phyloP scores from a whole-genome alignment of 2,113 vertebrate genomes.

The Rynchops niger region DNA sequence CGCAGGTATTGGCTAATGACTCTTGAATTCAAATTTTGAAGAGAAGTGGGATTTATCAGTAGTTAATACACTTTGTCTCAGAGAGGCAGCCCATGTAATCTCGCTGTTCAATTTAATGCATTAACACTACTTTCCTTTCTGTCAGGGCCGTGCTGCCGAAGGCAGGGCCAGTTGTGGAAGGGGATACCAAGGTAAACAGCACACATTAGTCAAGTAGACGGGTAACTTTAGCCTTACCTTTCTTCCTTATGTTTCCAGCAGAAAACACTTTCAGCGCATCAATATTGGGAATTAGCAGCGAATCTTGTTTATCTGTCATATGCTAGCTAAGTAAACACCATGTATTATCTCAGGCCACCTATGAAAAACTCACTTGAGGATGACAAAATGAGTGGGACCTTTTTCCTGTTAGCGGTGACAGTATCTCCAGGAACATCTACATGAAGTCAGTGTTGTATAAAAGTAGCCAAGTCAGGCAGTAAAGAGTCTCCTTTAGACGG shows the following conservation, averaged over 20 bases:
- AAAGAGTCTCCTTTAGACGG: neutral
- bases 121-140: neutral
- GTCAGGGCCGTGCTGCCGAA: neutral
- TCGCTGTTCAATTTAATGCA: neutral
- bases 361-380: neutral
- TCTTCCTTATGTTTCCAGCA: neutral
- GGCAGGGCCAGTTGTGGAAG: neutral
- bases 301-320: neutral
- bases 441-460: neutral
- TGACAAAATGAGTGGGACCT: neutral
- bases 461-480: accelerated
- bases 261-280: neutral
- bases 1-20: neutral
- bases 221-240: neutral
- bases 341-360: neutral
- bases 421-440: neutral
- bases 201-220: neutral
- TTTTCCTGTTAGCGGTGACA: neutral
- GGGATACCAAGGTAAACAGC: neutral
- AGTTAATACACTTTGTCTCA: neutral
- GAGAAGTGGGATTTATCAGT: neutral
- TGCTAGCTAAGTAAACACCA: neutral
- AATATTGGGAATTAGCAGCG: neutral
- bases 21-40: constrained; percentile 6
- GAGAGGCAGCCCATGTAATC: neutral